Evolutionary conservation across 1,140 invertebrate genomes (phyloP).

Genomic region (Caenorhabditis inopinata): DNA sequence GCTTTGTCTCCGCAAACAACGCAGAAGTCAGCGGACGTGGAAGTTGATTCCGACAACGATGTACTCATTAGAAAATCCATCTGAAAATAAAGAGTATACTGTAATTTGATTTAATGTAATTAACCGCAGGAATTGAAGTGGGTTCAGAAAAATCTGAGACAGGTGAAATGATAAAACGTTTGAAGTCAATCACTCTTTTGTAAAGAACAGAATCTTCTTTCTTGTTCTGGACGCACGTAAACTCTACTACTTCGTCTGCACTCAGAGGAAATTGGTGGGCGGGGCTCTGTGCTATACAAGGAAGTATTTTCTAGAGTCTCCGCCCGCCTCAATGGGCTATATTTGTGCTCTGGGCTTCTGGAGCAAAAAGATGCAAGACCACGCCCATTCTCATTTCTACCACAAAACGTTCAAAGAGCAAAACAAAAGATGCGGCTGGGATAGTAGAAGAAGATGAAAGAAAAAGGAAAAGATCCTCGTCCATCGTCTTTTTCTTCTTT

Average conservation of each 20-base stretch:
- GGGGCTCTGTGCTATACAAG: conserved; percentile 3
- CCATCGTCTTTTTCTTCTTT: background rate
- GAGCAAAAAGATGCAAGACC: conserved; percentile 17
- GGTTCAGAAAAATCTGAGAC: no score
- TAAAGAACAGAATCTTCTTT: background rate
- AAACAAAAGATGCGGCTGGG: conserved; percentile 12
- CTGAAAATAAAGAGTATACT: background rate
- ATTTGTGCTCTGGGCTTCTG: conserved; percentile 15
- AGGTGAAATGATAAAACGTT: background rate
- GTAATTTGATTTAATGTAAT: no score
- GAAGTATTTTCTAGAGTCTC: conserved; percentile 27
- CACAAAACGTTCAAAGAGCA: conserved; percentile 12
- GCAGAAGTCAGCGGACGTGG: conserved; percentile 58
- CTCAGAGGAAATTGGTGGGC: conserved; percentile 27
- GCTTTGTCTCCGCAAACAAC: conserved; percentile 68
- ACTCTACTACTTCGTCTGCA: conserved; percentile 21
- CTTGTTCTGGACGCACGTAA: conserved; percentile 2
- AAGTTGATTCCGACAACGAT: conserved; percentile 27
- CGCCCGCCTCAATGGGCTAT: conserved; percentile 26
- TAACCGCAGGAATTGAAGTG: no score
- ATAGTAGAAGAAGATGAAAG: background rate
- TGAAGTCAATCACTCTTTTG: background rate
- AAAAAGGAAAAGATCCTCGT: background rate
- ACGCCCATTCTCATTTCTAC: conserved; percentile 9
- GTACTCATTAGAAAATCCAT: conserved; percentile 37